Evolutionary conservation across 1,140 invertebrate species (phyloP).

Genomic region (Drosophila littoralis): DNA sequence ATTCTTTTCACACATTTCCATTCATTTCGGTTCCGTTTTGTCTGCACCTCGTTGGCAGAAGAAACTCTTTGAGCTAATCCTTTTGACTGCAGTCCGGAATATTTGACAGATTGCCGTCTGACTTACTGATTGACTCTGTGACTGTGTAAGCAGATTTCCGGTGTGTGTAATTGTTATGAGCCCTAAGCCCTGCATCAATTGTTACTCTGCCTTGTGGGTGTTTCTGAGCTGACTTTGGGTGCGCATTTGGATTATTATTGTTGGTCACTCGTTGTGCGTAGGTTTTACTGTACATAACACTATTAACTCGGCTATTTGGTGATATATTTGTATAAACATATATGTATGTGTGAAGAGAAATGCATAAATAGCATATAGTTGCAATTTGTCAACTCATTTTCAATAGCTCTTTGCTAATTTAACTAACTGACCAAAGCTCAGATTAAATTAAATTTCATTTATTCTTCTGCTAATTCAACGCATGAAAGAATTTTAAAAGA

Average conservation of each 20-base stretch:
- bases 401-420: no score
- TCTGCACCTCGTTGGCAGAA: constrained; percentile 49
- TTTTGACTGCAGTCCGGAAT: constrained; percentile 60
- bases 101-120: constrained; percentile 74
- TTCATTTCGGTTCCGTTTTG: constrained; percentile 58
- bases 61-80: constrained; percentile 72
- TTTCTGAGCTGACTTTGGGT: constrained; percentile 51
- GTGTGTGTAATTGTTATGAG: constrained; percentile 77
- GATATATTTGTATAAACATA: no score
- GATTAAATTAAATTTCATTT: no score
- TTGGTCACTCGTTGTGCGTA: constrained; percentile 3
- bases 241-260: constrained; percentile 18
- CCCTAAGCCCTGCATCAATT: constrained; percentile 46
- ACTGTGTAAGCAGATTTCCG: constrained; percentile 76
- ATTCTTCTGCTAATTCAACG: neutral
- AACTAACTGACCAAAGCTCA: no score
- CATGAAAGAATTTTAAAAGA: no score
- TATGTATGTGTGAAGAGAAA: neutral
- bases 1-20: constrained; percentile 74
- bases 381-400: no score
- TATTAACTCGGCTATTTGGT: no score
- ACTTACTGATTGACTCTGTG: constrained; percentile 47
- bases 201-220: constrained; percentile 56
- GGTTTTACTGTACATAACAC: neutral
- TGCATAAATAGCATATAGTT: no score